These are phyloP conservation scores for Euleptes europaea DNA, from an alignment of 2,113 vertebrate genomes.

Conservation along the genomic window DNA sequence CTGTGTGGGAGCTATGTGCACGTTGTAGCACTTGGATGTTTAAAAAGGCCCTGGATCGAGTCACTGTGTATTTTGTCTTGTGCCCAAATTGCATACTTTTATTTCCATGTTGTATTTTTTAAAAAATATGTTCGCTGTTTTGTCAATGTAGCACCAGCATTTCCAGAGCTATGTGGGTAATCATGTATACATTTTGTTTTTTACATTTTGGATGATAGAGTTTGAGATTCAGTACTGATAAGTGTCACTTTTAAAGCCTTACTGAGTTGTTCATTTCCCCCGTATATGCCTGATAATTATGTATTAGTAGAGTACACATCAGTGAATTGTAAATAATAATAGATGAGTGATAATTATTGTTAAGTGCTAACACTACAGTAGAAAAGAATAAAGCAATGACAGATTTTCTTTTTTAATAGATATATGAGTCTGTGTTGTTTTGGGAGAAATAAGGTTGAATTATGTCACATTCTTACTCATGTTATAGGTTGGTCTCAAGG, in stretches of 20 bases:
- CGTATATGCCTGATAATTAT: conserved; percentile 68
- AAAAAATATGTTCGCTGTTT: conserved; percentile 66
- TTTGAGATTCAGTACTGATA: conserved; percentile 69
- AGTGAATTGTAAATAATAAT: conserved; percentile 75
- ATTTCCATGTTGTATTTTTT: conserved; percentile 70
- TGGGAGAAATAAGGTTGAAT: neutral
- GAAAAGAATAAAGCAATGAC: conserved; percentile 70
- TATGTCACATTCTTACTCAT: neutral
- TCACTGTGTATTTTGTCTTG: conserved; percentile 61
- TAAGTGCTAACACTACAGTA: conserved; percentile 79
- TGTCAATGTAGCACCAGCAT: conserved; percentile 65
- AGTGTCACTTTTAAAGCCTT: conserved; percentile 62
- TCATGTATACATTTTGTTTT: conserved; percentile 62
- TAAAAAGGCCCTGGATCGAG: neutral
- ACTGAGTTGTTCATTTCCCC: conserved; percentile 62
- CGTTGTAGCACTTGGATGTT: neutral
- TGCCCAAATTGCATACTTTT: conserved; percentile 64
- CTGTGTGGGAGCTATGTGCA: conserved; percentile 10
- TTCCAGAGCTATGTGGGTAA: conserved; percentile 70
- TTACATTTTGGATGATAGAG: conserved; percentile 60
- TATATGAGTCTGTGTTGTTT: neutral
- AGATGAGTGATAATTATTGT: conserved; percentile 72
- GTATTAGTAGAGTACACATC: conserved; percentile 76
- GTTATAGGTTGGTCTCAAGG: no score
- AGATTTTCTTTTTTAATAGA: conserved; percentile 65